Percentiles rank a stretch among this genome's conserved stretches.
These are phyloP conservation scores for Phyllotis vaccarum DNA, from an alignment of 2,797 vertebrate genomes.

Conservation along the genomic window DNA sequence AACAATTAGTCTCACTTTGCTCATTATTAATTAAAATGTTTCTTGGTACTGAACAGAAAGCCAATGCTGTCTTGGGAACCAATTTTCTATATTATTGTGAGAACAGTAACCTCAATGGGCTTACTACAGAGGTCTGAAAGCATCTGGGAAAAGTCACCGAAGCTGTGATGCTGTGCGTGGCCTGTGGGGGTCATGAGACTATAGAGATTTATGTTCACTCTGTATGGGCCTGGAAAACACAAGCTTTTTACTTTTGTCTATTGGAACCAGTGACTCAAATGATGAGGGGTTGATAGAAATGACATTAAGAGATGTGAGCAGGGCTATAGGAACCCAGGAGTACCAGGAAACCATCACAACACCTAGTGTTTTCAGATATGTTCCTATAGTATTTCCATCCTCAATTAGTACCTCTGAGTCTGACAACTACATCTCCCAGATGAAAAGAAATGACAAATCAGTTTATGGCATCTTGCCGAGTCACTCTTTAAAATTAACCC, in stretches of 20 bases:
- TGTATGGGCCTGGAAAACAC: accelerated
- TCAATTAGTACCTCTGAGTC: not conserved
- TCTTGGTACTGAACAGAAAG: not conserved
- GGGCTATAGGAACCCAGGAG: too few species aligned
- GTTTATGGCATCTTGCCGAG: not conserved
- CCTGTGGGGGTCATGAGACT: not conserved
- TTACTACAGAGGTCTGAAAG: not conserved
- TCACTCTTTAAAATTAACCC: not conserved
- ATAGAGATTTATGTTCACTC: not conserved
- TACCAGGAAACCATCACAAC: not conserved
- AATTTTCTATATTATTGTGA: not conserved
- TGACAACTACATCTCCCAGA: not conserved
- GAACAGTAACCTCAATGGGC: accelerated
- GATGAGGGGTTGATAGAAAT: not conserved
- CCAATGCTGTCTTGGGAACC: not conserved
- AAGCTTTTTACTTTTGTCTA: not conserved
- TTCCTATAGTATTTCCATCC: not conserved
- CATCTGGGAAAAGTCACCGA: too few species aligned
- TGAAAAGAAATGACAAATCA: not conserved
- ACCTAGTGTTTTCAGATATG: not conserved
- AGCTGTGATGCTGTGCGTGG: too few species aligned
- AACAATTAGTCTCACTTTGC: not conserved
- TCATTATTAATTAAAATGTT: not conserved
- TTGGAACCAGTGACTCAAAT: not conserved
- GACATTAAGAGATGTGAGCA: not conserved